Base-by-base conservation (phyloP, 2,888 invertebrate genomes). In the Hypena proboscidalis region DNA sequence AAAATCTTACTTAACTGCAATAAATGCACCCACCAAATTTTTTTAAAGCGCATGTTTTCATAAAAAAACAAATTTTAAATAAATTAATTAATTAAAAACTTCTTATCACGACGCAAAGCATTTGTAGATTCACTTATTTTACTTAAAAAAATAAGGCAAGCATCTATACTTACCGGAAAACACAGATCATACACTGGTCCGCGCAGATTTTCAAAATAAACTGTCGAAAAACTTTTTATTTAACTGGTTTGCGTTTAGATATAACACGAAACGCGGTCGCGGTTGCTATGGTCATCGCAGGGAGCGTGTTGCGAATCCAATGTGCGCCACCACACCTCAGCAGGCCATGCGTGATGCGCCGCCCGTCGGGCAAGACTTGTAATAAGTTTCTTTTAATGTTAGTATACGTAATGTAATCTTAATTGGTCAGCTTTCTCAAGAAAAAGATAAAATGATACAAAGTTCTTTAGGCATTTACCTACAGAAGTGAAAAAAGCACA, bases 281-380 rank as follows among this genome's bases (percentile, higher is more conserved):
- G 48, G 42, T 44, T 44, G 51, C 60, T 56, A 51, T 65, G 68
- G 64, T 70, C 69, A 73, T 65, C 73, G n/a, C n/a, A 67, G 46
- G 43, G 49, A 63, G 8, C 45, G 39, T 46, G 55, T 38, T 29
- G 48, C 49, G 57, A 72, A 58, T n/a, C n/a, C n/a, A n/a, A n/a
- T 63, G 70, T 58, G 64, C 57, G 63, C 46, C 45, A 48, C 51
- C 58, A 57, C 60, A 51, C 50, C 46, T 47, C 57, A 58, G 40
- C 51, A 66, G 78, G 77, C 69, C 83, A 84, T 83, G 83, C 83
- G 83, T 83, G 77, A 43, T 71, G 60, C 67, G 74, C 43, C 59
- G 52, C 45, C 36, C 43, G 21, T 25, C 35, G 39, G 53, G 51
- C 56, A 48, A 44, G 41, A 52, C 45, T 55, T 59, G 63, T 50